phyloP scores from a whole-genome alignment of 2,113 vertebrate genomes.

The Micronycteris hirsuta region DNA sequence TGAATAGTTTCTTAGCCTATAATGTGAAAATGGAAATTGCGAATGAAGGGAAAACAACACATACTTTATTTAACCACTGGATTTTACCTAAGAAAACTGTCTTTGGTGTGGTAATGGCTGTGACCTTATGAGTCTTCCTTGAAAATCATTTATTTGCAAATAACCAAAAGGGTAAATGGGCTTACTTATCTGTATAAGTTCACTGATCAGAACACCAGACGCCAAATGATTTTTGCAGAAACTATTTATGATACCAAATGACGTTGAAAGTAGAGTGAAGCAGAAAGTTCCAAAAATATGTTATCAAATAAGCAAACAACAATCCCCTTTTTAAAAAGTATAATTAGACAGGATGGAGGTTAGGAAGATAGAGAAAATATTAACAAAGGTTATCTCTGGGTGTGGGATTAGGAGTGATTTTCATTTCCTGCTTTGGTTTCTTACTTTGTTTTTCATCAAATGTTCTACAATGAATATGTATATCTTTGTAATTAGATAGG shows the following conservation, averaged over 20 bases:
- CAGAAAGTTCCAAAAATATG: neutral
- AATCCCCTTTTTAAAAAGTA: neutral
- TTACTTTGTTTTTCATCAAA: conserved; percentile 11
- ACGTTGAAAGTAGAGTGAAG: neutral
- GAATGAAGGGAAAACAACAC: neutral
- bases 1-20: neutral
- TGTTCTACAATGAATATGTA: conserved; percentile 1
- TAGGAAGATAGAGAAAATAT: neutral
- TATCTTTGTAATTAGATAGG: neutral
- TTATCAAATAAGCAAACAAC: neutral
- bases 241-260: neutral
- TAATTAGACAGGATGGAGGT: neutral
- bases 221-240: neutral
- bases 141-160: neutral
- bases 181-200: neutral
- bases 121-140: neutral
- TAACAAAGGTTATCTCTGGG: neutral
- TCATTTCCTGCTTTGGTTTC: neutral
- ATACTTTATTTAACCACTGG: neutral
- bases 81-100: neutral
- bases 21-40: neutral
- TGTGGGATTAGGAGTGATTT: neutral
- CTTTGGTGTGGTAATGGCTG: neutral
- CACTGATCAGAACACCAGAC: neutral
- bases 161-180: neutral